Evolutionary conservation across 2,888 invertebrate genomes (phyloP).

Genomic region (Habrosyne pyritoides): DNA sequence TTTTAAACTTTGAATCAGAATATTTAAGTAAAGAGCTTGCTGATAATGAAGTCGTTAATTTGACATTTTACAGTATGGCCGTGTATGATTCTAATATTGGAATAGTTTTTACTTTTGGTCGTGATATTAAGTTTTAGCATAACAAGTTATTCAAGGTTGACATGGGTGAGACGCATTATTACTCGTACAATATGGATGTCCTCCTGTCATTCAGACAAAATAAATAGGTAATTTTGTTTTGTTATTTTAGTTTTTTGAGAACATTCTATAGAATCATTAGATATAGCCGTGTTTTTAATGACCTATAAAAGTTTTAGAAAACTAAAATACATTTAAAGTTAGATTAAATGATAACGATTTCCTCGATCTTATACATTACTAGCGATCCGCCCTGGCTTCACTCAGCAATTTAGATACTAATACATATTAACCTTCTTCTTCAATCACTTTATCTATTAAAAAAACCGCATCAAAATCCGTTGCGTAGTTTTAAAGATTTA

Average conservation of each 20-base stretch:
- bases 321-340: too few relatives aligned
- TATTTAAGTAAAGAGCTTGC: background rate
- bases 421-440: too few relatives aligned
- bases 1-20: background rate
- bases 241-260: constrained; percentile 7
- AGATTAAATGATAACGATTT: too few relatives aligned
- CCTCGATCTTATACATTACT: too few relatives aligned
- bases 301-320: background rate
- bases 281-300: background rate
- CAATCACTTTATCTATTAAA: too few relatives aligned
- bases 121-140: constrained; percentile 70
- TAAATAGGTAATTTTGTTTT: constrained; percentile 12
- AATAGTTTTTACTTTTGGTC: constrained; percentile 58
- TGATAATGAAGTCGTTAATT: constrained; percentile 27
- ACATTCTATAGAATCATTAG: background rate
- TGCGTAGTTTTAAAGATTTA: too few relatives aligned
- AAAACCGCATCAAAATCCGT: too few relatives aligned
- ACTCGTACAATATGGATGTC: constrained; percentile 51
- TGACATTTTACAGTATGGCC: constrained; percentile 42
- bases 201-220: constrained; percentile 38
- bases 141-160: constrained; percentile 75
- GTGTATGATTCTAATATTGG: constrained; percentile 37
- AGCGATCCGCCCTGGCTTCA: too few relatives aligned
- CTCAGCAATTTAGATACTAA: too few relatives aligned
- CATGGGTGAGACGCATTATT: constrained; percentile 49